Evolutionary conservation across 2,797 vertebrate genomes (phyloP), one percentile per base, ranked within the genome.

Genomic region (Pantherophis vulpinus): DNA sequence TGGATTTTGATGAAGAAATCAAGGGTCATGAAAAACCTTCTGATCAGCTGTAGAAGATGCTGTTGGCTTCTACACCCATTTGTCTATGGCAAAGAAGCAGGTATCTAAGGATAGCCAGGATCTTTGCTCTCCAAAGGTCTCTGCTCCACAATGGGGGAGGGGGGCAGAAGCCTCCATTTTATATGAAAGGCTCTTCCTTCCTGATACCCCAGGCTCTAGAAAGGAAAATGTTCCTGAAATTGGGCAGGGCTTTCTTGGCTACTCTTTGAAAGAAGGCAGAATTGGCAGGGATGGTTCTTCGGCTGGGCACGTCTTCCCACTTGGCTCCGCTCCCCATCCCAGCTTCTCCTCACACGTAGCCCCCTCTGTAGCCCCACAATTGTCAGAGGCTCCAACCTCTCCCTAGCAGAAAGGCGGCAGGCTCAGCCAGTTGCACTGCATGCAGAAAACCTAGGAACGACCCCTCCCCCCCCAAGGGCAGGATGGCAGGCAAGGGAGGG

Each of bases 361-460:
- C 61, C 3, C 42, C 86, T 18, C 58, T 74, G 56, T 83, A 0
- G 0, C 32, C 83, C 88, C 37, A 25, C 18, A 91, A 87, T 91
- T 91, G 94, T 94, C 93, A 95, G 90, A n/a, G 92, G 54, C 90
- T 11, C 95, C 95, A 94, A 59, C 55, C 27, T 54, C 6, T 32
- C n/a, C 5, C 16, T 9, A 8, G 6, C 29, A 86, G 47, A 86
- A 92, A 51, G 56, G 88, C 29, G 0, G 0, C 25, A 87, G 42
- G 14, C 93, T 94, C 90, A 93, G 97, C 95, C 95, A 96, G 95
- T 79, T 74, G 10, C 92, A 14, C 47, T 20, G 23, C 93, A 96
- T 96, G 96, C 96, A 94, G 42, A 91, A 20, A 60, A 27, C 79
- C 91, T 95, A 74, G 89, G 9, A 61, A 27, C 4, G 1, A 14